Conservation (phyloP, 2,797 vertebrate species). For the Natrix natrix region DNA sequence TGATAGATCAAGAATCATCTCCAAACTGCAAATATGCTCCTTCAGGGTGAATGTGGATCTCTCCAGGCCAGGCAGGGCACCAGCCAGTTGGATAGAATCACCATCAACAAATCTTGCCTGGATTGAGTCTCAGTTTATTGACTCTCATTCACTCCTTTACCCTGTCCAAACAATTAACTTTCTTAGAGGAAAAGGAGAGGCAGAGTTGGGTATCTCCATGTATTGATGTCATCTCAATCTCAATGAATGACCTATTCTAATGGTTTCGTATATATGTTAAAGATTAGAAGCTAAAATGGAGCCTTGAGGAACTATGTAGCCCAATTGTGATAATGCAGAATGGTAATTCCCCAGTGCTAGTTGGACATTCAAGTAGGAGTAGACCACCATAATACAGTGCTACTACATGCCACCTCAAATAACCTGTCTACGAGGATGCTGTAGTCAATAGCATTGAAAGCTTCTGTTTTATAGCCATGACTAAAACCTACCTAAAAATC, state of each 20-base stretch:
- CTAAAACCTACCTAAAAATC: background rate
- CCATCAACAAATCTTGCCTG: background rate
- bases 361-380: background rate
- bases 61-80: background rate
- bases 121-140: background rate
- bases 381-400: background rate
- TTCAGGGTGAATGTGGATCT: background rate
- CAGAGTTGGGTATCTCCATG: background rate
- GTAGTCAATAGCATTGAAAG: background rate
- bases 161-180: background rate
- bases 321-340: background rate
- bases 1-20: background rate
- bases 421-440: background rate
- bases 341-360: background rate
- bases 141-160: background rate
- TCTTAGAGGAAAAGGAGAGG: background rate
- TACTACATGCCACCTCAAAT: background rate
- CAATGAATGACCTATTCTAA: background rate
- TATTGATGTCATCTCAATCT: background rate
- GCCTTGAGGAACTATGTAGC: background rate
- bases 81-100: background rate
- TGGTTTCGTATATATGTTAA: background rate
- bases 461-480: background rate
- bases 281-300: background rate
- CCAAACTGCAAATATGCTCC: background rate